Evolutionary conservation across 2,888 invertebrate species (phyloP).

Genomic region (Pilophorus perplexus): DNA sequence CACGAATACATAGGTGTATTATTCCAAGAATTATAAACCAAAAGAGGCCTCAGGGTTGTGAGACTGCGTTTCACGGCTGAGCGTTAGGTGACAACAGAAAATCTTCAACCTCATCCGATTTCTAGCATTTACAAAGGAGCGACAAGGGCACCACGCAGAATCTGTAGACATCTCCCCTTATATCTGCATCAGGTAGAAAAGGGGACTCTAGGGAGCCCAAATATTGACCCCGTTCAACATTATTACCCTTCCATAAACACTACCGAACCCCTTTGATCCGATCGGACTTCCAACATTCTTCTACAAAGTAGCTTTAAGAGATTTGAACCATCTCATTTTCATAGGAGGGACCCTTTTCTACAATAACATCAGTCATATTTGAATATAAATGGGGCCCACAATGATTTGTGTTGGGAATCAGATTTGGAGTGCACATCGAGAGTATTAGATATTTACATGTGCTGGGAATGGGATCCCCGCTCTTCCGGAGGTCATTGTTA

Average conservation of each 20-base stretch:
- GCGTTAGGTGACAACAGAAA: too few relatives aligned
- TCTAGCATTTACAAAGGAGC: too few relatives aligned
- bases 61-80: too few relatives aligned
- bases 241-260: conserved; percentile 40
- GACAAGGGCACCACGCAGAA: too few relatives aligned
- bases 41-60: too few relatives aligned
- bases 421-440: conserved; percentile 31
- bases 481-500: conserved; percentile 29
- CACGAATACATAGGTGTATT: too few relatives aligned
- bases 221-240: conserved; percentile 37
- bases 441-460: conserved; percentile 35
- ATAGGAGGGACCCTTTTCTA: conserved; percentile 15
- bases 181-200: conserved; percentile 28
- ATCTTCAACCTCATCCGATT: too few relatives aligned
- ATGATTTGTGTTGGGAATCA: conserved; percentile 41
- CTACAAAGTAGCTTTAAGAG: conserved; percentile 17
- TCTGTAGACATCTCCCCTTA: too few relatives aligned
- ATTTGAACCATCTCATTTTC: conserved; percentile 13
- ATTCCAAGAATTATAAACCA: too few relatives aligned
- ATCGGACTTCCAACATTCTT: conserved; percentile 30
- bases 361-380: conserved; percentile 33
- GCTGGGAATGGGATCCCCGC: conserved; percentile 28
- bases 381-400: conserved; percentile 32
- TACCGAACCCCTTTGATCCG: conserved; percentile 26
- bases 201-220: conserved; percentile 25